Percentiles rank a stretch among this genome's conserved stretches.
Conservation (phyloP, 2,797 vertebrate species). For the Nannoperca australis region DNA sequence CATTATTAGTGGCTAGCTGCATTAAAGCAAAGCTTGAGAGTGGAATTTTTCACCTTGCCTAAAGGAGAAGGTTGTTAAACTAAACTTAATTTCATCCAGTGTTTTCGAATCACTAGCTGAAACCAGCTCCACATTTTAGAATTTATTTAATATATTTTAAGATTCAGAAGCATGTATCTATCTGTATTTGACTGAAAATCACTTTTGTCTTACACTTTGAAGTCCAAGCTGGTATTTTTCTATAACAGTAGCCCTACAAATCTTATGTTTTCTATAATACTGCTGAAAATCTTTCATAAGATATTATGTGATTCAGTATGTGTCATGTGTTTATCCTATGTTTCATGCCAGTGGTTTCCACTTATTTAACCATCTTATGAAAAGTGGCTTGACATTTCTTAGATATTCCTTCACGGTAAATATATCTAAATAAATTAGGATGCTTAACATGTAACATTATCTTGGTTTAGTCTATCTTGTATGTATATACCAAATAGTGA, state of each 20-base stretch:
- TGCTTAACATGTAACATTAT: too few species aligned
- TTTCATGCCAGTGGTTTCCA: background rate
- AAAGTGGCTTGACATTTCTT: background rate
- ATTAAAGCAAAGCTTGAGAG: conserved; percentile 9
- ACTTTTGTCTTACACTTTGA: background rate
- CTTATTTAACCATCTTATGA: background rate
- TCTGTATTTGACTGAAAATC: background rate
- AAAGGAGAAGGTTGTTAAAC: conserved; percentile 4
- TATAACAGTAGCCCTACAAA: background rate
- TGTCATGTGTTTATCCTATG: background rate
- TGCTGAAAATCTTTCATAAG: background rate
- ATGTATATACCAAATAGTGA: background rate
- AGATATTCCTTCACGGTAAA: background rate
- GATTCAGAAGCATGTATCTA: background rate
- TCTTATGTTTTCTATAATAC: background rate
- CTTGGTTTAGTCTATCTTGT: background rate
- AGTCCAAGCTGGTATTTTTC: background rate
- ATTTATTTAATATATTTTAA: background rate
- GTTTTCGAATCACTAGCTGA: conserved; percentile 11
- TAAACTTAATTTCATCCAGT: conserved; percentile 1
- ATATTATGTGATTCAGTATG: background rate
- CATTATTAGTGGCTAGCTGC: conserved; percentile 19
- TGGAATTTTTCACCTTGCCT: conserved; percentile 58
- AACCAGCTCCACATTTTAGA: background rate
- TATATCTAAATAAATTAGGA: too few species aligned